Conservation (phyloP, 2,797 vertebrate genomes). For the Diplodus sargus region DNA sequence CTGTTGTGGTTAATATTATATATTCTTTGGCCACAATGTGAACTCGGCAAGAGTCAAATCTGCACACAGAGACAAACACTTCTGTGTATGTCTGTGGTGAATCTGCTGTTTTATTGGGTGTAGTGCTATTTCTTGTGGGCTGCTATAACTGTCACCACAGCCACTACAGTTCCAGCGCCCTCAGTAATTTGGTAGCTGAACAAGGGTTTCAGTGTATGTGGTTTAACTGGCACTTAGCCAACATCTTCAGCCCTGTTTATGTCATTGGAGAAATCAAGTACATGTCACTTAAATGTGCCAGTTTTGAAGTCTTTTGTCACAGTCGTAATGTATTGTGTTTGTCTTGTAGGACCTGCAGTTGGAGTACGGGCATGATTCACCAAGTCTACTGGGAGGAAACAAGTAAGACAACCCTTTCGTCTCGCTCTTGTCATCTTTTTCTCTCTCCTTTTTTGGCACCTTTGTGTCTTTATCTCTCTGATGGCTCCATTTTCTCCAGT, state of each 20-base stretch:
- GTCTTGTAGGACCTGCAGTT: slow-evolving; percentile 91
- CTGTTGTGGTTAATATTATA: background rate
- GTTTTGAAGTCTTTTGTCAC: background rate
- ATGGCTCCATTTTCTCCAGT: background rate
- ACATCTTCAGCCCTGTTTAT: slow-evolving; percentile 11
- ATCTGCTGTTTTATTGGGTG: background rate
- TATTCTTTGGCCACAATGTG: slow-evolving; percentile 53
- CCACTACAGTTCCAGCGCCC: slow-evolving; percentile 16
- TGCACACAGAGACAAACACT: background rate
- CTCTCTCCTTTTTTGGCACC: slow-evolving; percentile 12
- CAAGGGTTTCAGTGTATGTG: slow-evolving; percentile 10
- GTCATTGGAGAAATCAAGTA: background rate
- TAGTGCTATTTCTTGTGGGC: slow-evolving; percentile 1
- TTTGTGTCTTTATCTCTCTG: background rate
- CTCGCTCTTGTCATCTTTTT: background rate
- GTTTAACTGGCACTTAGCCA: background rate
- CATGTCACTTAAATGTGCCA: background rate
- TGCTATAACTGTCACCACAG: slow-evolving; percentile 13
- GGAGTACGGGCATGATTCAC: slow-evolving; percentile 92
- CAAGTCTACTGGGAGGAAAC: slow-evolving; percentile 92
- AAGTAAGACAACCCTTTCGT: slow-evolving; percentile 87
- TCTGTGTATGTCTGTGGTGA: slow-evolving; percentile 21
- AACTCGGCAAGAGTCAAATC: slow-evolving; percentile 43
- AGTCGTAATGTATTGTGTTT: slow-evolving; percentile 38
- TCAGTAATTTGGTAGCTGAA: slow-evolving; percentile 5